These are phyloP conservation scores for Argya squamiceps DNA, from an alignment of 2,797 vertebrate genomes.

Conservation along the genomic window DNA sequence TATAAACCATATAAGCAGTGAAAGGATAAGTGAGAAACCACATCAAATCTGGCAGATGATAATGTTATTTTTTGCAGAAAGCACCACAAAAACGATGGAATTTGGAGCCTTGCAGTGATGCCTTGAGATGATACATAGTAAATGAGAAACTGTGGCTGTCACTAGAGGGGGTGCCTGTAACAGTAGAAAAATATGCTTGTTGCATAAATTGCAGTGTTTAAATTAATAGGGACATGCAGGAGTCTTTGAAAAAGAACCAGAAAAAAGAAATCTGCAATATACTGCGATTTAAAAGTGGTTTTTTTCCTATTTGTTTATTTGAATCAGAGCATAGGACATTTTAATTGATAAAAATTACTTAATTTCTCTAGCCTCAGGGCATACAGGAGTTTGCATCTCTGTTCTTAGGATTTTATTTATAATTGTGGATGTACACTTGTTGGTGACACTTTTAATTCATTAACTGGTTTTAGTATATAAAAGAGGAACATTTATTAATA, in stretches of 20 bases:
- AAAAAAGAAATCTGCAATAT: background rate
- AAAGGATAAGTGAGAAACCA: background rate
- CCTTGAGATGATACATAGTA: background rate
- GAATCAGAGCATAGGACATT: background rate
- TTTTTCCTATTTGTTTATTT: background rate
- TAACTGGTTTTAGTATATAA: background rate
- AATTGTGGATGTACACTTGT: background rate
- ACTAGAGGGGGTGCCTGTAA: constrained; percentile 12
- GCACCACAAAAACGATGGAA: background rate
- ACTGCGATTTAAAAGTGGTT: background rate
- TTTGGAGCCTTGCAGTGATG: background rate
- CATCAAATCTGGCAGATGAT: background rate
- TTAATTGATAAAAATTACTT: background rate
- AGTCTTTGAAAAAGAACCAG: background rate
- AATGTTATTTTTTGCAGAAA: background rate
- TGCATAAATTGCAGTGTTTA: background rate
- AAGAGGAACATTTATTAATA: background rate
- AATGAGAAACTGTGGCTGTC: background rate
- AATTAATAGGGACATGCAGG: background rate
- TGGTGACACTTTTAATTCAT: background rate
- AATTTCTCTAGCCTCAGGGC: background rate
- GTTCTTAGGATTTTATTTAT: background rate
- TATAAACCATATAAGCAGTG: background rate
- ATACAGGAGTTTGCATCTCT: background rate
- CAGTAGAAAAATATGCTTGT: background rate